Evolutionary conservation across 2,888 invertebrate genomes (phyloP).

Genomic region (Heliconius cydno): DNA sequence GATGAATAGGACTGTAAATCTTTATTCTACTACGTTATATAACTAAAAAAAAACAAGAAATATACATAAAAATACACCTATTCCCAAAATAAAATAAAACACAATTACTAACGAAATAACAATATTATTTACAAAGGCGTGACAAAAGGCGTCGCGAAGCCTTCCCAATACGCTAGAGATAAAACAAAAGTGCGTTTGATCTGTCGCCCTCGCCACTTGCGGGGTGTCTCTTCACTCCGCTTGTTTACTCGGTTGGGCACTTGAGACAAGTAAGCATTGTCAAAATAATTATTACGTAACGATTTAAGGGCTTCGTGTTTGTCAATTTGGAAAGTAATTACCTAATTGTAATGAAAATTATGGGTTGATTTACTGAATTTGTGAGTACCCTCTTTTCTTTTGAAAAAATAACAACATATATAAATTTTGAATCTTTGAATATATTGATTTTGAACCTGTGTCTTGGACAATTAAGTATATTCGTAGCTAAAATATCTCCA

Average conservation of each 20-base stretch:
- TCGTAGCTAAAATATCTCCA: not conserved
- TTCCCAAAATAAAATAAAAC: not conserved
- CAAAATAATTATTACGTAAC: constrained; percentile 59
- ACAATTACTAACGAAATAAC: constrained; percentile 8
- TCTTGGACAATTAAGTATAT: too few relatives aligned
- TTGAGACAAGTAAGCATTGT: constrained; percentile 71
- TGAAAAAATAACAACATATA: too few relatives aligned
- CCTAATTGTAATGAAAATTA: constrained; percentile 12
- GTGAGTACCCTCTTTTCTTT: not conserved
- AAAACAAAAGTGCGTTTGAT: constrained; percentile 76
- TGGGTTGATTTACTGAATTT: not conserved
- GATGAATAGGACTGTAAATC: not conserved
- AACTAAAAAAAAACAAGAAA: not conserved
- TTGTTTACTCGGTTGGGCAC: constrained; percentile 47
- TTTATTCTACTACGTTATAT: not conserved
- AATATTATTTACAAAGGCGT: constrained; percentile 25
- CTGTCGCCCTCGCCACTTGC: constrained; percentile 65
- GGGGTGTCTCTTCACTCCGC: constrained; percentile 50
- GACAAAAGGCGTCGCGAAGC: constrained; percentile 40
- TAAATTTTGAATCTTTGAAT: too few relatives aligned
- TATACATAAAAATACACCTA: not conserved
- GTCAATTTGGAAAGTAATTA: constrained; percentile 26
- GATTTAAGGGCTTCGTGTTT: constrained; percentile 37
- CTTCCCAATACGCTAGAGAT: constrained; percentile 55
- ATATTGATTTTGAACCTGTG: too few relatives aligned